These are phyloP conservation scores for Sycophila texana DNA, from an alignment of 2,888 invertebrate species.

Conservation along the genomic window DNA sequence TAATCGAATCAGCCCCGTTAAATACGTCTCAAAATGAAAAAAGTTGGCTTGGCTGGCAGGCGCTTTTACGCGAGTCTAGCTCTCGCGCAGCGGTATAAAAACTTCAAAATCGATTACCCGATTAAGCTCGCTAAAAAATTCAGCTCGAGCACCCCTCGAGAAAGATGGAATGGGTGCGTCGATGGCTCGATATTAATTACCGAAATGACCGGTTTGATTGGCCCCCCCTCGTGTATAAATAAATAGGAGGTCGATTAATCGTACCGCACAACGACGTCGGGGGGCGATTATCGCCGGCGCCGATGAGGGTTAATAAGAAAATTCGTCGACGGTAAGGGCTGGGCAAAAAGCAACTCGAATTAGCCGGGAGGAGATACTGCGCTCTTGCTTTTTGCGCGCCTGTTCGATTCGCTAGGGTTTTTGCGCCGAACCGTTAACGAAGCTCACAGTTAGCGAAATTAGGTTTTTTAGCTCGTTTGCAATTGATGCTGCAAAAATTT, in stretches of 20 bases:
- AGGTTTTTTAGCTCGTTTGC: no score
- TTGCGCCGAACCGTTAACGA: no score
- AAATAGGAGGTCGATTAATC: neutral
- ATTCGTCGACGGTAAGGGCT: neutral
- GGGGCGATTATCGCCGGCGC: neutral
- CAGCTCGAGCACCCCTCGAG: neutral
- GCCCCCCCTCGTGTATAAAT: conserved; percentile 12
- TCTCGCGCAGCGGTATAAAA: conserved; percentile 15
- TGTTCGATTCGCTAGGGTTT: no score
- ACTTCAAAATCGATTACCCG: conserved; percentile 39
- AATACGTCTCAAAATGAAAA: conserved; percentile 24
- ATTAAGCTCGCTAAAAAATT: conserved; percentile 40
- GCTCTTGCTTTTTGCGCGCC: neutral
- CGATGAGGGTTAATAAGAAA: neutral
- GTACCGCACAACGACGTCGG: neutral
- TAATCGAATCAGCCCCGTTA: conserved; percentile 18
- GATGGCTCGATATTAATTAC: conserved; percentile 41
- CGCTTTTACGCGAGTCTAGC: neutral
- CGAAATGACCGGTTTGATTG: neutral
- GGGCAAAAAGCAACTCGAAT: neutral
- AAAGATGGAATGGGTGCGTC: no score
- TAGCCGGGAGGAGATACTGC: neutral
- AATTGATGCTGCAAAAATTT: no score
- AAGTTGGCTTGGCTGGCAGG: neutral
- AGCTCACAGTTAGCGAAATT: no score